Base-by-base conservation (phyloP, 1,140 invertebrate species). In the Arctopsyche grandis region DNA sequence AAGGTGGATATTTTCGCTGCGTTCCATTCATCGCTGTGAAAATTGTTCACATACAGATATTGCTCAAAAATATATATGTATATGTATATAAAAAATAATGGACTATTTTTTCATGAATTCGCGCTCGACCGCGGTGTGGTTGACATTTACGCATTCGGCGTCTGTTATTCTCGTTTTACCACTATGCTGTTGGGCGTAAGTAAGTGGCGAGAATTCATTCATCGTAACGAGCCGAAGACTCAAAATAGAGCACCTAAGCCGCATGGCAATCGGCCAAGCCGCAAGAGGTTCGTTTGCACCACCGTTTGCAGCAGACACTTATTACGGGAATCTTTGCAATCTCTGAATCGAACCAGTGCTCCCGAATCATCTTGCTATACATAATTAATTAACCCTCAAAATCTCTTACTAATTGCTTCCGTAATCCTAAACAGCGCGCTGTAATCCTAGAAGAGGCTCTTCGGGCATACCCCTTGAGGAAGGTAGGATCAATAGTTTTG, bases 141-240 rank as follows among this genome's bases (percentile, higher is more conserved):
- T 70, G 69, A 26, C 26, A 70, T 70, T 70, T 70, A 70, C 26
- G 21, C 10, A 43, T 44, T 52, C 48, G 48, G 24, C 4, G 5
- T 21, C 24, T 14, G 26, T 44, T 70, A 70, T 70, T 70, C 38
- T 44, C 29, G 19, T n/a, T 21, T 29, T 44, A 9, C 26, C 26
- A 70, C 26, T 22, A 70, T 19, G 60, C 29, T 38, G 29, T 38
- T 66, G 21, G 21, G 21, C 60, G 60, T 22, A 38, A 38, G 22
- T 70, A 70, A 70, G 26, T 43, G 21, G 26, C 26, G 26, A 38
- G 69, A 70, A 70, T 70, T 70, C 69, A 70, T 70, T 70, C 69
- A 70, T 70, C 26, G 69, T 70, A 70, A 70, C 69, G 69, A 38
- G 69, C 26, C 21, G 21, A 70, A 12, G 26, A 70, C 12, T 70